These are phyloP conservation scores for Pipra filicauda DNA, from an alignment of 2,113 vertebrate species.

Conservation along the genomic window DNA sequence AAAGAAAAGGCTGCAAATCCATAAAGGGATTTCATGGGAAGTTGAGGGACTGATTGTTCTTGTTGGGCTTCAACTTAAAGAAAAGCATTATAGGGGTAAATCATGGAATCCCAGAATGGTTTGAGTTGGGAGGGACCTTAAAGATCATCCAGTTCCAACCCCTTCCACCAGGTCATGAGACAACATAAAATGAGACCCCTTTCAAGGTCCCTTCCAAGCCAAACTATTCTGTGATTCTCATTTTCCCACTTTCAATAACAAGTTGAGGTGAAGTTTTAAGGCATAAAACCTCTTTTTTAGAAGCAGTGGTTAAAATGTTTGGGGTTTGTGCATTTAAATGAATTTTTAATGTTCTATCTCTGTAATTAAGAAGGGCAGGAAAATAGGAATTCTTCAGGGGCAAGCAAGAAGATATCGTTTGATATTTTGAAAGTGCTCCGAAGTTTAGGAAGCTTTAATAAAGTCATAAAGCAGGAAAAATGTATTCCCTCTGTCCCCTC, in stretches of 20 bases:
- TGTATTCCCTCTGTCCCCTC: background rate
- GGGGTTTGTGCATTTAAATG: background rate
- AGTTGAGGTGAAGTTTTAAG: background rate
- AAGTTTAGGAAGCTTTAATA: background rate
- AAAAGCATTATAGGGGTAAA: background rate
- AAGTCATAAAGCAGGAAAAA: background rate
- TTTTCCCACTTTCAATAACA: background rate
- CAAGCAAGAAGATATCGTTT: background rate
- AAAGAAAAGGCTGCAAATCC: background rate
- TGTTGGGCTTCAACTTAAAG: background rate
- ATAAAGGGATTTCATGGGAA: background rate
- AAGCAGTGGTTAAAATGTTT: background rate
- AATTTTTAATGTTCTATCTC: background rate
- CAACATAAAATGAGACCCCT: background rate
- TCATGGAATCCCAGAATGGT: background rate
- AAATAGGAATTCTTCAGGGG: background rate
- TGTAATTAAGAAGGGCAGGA: background rate
- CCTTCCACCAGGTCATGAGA: background rate
- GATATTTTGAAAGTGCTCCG: background rate
- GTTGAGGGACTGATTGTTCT: background rate
- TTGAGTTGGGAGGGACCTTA: background rate
- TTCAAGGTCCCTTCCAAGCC: background rate
- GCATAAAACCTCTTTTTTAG: background rate
- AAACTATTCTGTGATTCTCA: background rate
- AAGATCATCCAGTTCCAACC: fast-evolving